Conservation (phyloP, 1,140 invertebrate genomes). For the Mercenaria mercenaria region DNA sequence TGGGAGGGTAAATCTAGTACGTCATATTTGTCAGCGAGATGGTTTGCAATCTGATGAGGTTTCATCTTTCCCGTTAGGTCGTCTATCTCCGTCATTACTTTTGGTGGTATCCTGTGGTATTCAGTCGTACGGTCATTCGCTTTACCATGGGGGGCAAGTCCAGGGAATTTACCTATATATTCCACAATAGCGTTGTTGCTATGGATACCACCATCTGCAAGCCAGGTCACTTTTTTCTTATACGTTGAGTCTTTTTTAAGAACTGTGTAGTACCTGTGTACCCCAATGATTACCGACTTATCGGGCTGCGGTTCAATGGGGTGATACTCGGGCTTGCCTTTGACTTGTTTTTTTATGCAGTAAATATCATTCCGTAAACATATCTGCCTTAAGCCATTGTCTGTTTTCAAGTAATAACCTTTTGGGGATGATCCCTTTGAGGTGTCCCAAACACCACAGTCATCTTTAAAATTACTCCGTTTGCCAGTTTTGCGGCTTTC, state of each 20-base stretch:
- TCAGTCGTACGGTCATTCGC: neutral
- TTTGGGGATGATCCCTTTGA: conserved; percentile 5
- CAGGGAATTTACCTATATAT: conserved; percentile 43
- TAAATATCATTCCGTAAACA: neutral
- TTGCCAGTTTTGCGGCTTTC: neutral
- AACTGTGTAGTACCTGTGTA: conserved; percentile 28
- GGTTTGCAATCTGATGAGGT: conserved; percentile 26
- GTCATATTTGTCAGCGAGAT: conserved; percentile 53
- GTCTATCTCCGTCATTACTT: conserved; percentile 19
- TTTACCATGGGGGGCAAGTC: conserved; percentile 12
- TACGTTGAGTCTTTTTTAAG: neutral
- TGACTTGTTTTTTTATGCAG: neutral
- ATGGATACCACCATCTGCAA: neutral
- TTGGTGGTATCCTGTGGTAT: conserved; percentile 44
- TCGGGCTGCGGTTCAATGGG: conserved; percentile 11
- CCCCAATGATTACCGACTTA: neutral
- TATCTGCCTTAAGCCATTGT: neutral
- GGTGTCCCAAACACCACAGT: conserved; percentile 29
- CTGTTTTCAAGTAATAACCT: neutral
- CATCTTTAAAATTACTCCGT: conserved; percentile 32
- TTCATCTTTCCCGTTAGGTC: neutral
- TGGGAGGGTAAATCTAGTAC: conserved; percentile 7
- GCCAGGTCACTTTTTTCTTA: conserved; percentile 49
- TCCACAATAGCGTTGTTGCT: conserved; percentile 32
- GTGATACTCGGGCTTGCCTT: neutral